Base-by-base conservation (phyloP, 1,140 invertebrate species). In the Drosophila pseudoananassae region DNA sequence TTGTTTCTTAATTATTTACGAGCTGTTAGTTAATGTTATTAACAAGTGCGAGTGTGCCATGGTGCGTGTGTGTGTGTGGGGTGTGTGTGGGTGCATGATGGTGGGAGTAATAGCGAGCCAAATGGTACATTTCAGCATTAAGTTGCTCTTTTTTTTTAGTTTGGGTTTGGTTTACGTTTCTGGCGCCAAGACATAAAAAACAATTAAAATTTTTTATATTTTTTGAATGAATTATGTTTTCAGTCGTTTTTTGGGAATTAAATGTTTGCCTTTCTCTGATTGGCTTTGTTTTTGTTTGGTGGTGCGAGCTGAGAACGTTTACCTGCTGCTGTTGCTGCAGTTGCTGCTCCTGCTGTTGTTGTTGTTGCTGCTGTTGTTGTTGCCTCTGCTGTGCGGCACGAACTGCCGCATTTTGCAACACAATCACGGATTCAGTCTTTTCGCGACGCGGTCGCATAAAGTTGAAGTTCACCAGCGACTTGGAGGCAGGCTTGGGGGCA, bases 341-440 rank as follows among this genome's bases (percentile, higher is more conserved):
- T 15, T 49, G 45, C 10, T 33, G 49, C 8, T 52, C 55, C 14
- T 27, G 36, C 8, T 61, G 57, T 6, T 57, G 63, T 4, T 45
- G 63, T 40, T 47, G 76, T 10, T 54, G 65, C 3, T 49, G 49
- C 4, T 31, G 71, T 7, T 71, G 79, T 70, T 92, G 93, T 79
- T 76, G 92, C 66, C 92, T 93, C 82, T 78, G 92, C 83, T 91
- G 72, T 90, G 91, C 74, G 90, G 91, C 74, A 93, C 93, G 69
- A 89, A 91, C 72, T 91, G 91, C 92, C 79, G 94, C 91, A 93
- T 94, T 95, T 71, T 95, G 93, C 81, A 96, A 94, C 84, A 91
- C 87, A 70, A 97, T 96, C 91, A 97, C 96, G 57, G 96, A 96
- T 92, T 97, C 96, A 80, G 96, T 97, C 92, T 97, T 97, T 93